Evolutionary conservation across 1,140 invertebrate species (phyloP), one percentile per base, ranked within the genome.

Genomic region (Elymnias hypermnestra): DNA sequence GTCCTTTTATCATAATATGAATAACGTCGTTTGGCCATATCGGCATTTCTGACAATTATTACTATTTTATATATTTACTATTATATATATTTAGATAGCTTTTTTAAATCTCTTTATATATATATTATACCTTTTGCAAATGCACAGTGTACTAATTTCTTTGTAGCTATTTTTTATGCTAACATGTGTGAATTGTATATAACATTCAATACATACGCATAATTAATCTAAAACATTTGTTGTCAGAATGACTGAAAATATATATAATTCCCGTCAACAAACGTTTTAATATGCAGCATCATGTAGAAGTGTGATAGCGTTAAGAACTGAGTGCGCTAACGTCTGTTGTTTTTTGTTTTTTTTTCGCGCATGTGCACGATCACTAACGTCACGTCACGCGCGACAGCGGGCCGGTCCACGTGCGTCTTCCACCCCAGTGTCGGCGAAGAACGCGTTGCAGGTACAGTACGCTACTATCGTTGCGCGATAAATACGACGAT

Each of bases 361-460:
- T 75, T 79, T 71, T 72, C 59, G 61, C 64, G 70, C 62, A 65
- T 74, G 67, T 59, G 75, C 76, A 81, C 72, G 79, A 63, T 74
- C 71, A 78, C 76, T 83, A 83, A 84, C 74, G 77, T 57, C 77
- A 71, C 57, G 57, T 28, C 46, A 50, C 53, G 62, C 38, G 59
- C 58, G 69, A 60, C 77, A 86, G 83, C 69, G 83, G 42, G 60
- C 76, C 48, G 79, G 77, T 66, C 81, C 83, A 35, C 69, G 87
- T 53, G 85, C 82, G 43, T 73, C 83, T 15, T 86, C 86, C 56
- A 88, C 87, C 43, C 86, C 87, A 23, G 83, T 87, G 53, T 84
- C 79, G 43, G 84, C 84, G 57, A 87, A 87, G 76, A 84, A 85
- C 68, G 81, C 86, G 37, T 70, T 88, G 45, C 87, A 88, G 87